These are phyloP conservation scores for Trachelus stipa DNA, from an alignment of 2,888 invertebrate genomes.

Conservation along the genomic window DNA sequence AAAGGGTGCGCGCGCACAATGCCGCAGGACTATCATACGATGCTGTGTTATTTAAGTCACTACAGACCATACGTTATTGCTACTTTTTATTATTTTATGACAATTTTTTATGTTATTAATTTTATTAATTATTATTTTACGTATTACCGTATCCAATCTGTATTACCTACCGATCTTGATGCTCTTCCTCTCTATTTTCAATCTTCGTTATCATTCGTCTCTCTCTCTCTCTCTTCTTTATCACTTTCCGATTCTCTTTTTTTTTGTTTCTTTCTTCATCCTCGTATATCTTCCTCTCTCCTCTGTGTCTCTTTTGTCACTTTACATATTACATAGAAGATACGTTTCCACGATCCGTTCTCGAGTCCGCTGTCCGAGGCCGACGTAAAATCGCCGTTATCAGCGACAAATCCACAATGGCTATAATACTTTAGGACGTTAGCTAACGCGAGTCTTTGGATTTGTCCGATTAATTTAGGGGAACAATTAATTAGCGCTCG, in stretches of 20 bases:
- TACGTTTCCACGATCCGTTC: background rate
- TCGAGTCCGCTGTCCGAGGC: conserved; percentile 2
- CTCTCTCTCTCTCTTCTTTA: background rate
- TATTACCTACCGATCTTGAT: background rate
- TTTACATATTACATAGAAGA: conserved; percentile 6
- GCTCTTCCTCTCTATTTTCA: background rate
- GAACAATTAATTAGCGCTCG: background rate
- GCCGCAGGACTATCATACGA: conserved; percentile 58
- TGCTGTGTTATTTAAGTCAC: conserved; percentile 67
- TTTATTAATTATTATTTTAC: conserved; percentile 61
- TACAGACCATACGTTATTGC: conserved; percentile 63
- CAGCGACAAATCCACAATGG: background rate
- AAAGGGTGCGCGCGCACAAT: conserved; percentile 15
- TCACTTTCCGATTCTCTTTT: background rate
- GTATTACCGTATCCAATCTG: conserved; percentile 35
- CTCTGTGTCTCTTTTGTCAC: conserved; percentile 21
- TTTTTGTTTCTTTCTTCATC: background rate
- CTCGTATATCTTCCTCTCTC: conserved; percentile 6
- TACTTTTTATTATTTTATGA: conserved; percentile 64
- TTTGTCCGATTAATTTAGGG: background rate
- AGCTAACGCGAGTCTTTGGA: background rate
- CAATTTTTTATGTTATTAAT: conserved; percentile 65
- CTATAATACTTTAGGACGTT: background rate
- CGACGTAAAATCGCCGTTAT: background rate
- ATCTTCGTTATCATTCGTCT: background rate